phyloP scores from a whole-genome alignment of 2,113 vertebrate genomes.

The Callocephalon fimbriatum region DNA sequence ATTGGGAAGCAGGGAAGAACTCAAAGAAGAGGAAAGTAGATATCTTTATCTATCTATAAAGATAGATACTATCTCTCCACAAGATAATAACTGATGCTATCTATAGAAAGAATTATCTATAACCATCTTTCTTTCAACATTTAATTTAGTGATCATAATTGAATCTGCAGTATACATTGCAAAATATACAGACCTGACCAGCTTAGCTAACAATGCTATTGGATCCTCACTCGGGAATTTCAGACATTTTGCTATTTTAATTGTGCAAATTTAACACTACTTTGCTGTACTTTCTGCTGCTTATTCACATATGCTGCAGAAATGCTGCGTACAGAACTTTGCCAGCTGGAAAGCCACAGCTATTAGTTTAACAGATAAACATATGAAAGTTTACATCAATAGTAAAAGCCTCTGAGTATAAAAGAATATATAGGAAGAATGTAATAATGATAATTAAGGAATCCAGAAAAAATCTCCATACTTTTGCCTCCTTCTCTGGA shows the following conservation, averaged over 20 bases:
- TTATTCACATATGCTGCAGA: background rate
- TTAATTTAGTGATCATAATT: background rate
- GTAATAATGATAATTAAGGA: background rate
- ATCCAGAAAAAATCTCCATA: background rate
- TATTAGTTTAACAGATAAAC: background rate
- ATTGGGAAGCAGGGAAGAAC: background rate
- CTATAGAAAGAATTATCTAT: slow-evolving; percentile 17
- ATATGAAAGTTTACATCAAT: background rate
- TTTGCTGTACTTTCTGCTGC: background rate
- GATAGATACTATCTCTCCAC: background rate
- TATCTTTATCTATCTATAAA: background rate
- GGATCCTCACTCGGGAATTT: background rate
- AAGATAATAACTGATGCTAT: slow-evolving; percentile 38
- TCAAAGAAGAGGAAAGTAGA: background rate
- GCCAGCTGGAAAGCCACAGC: background rate
- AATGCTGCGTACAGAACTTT: background rate
- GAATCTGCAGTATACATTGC: background rate
- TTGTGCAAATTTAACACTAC: background rate
- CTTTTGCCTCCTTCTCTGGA: background rate
- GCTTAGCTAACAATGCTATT: background rate
- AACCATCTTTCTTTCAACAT: background rate
- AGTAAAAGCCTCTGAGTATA: background rate
- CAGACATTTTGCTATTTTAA: background rate
- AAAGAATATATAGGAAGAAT: background rate
- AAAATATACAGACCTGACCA: background rate